Conservation (phyloP, 2,888 invertebrate genomes). For the Archips crataeganus region DNA sequence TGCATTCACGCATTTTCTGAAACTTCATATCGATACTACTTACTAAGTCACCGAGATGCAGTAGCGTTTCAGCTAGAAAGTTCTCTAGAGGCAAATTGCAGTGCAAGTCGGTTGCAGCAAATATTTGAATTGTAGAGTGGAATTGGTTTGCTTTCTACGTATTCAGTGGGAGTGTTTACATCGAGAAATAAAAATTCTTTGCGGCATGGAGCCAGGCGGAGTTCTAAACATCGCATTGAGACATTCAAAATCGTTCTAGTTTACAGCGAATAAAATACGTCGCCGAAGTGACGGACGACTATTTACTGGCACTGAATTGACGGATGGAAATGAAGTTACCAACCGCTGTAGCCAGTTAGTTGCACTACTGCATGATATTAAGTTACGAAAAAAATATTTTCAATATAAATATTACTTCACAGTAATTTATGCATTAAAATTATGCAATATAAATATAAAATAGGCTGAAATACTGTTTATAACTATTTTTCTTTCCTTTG, state of each 20-base stretch:
- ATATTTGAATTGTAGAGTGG: conserved; percentile 84
- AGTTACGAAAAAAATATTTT: no score
- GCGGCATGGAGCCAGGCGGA: conserved; percentile 43
- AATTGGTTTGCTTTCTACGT: conserved; percentile 80
- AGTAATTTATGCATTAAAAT: no score
- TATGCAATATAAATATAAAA: no score
- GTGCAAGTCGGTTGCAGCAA: conserved; percentile 74
- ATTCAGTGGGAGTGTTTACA: conserved; percentile 75
- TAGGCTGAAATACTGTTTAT: no score
- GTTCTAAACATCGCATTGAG: conserved; percentile 42
- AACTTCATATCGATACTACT: conserved; percentile 36
- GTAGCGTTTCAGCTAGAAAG: conserved; percentile 55
- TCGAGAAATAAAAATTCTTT: conserved; percentile 72
- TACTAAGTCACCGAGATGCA: conserved; percentile 37
- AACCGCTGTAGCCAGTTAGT: background rate
- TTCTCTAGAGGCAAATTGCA: conserved; percentile 70
- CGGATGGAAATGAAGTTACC: background rate
- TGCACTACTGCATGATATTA: background rate
- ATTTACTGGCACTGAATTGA: conserved; percentile 47
- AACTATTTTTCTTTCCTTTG: no score
- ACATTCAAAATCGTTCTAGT: conserved; percentile 40
- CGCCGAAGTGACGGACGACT: conserved; percentile 43
- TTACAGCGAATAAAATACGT: conserved; percentile 42
- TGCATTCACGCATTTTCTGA: conserved; percentile 13
- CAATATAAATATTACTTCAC: no score